Conservation (phyloP, 2,113 vertebrate genomes). For the Hypomesus transpacificus region DNA sequence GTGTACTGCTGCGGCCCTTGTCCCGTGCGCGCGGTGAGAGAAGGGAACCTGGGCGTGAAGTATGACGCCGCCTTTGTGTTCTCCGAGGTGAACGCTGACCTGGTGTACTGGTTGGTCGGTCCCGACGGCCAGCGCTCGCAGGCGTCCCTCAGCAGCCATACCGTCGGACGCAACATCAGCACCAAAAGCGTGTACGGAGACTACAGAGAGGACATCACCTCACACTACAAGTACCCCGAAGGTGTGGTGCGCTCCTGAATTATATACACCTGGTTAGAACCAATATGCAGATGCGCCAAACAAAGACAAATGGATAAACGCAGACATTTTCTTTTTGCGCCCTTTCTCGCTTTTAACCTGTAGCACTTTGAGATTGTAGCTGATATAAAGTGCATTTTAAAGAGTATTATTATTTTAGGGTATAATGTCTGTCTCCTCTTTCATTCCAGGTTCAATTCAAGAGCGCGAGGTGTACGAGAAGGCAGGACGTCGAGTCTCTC, state of each 20-base stretch:
- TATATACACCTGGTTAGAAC: neutral
- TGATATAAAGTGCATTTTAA: no score
- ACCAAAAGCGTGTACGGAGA: conserved; percentile 73
- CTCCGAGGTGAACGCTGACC: conserved; percentile 78
- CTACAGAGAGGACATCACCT: conserved; percentile 69
- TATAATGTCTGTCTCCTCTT: neutral
- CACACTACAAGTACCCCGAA: conserved; percentile 76
- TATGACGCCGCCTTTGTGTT: conserved; percentile 74
- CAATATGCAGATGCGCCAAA: neutral
- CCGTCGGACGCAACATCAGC: conserved; percentile 73
- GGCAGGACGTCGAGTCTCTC: conserved; percentile 54
- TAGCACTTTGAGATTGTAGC: no score
- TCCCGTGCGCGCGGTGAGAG: conserved; percentile 70
- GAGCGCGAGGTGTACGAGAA: conserved; percentile 70
- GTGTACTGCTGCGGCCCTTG: conserved; percentile 75
- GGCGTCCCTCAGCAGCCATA: conserved; percentile 33
- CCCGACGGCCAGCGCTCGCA: conserved; percentile 45
- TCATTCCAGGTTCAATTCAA: conserved; percentile 63
- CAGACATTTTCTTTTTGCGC: no score
- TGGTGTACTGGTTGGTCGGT: conserved; percentile 62
- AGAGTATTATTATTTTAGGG: no score
- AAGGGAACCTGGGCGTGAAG: conserved; percentile 69
- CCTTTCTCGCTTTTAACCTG: no score
- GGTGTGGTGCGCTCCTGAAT: conserved; percentile 43
- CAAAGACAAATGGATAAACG: no score